These are phyloP conservation scores for Platynereis dumerilii DNA, from an alignment of 2,888 invertebrate genomes.

Conservation along the genomic window DNA sequence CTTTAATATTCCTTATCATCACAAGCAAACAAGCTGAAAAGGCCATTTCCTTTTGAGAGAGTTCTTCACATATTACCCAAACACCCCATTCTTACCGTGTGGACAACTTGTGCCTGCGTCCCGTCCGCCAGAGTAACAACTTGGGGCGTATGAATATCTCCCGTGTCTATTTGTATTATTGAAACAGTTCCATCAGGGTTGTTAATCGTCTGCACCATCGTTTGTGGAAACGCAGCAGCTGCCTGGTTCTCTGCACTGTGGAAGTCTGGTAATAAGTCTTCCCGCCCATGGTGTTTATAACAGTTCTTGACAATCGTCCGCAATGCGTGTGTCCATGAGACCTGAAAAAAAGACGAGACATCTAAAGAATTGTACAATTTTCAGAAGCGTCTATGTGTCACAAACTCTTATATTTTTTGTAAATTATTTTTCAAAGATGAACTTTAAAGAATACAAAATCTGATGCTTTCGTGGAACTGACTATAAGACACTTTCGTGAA, in stretches of 20 bases:
- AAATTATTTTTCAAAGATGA: too few relatives aligned
- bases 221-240: constrained; percentile 19
- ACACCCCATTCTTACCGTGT: constrained; percentile 56
- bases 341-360: constrained; percentile 72
- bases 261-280: constrained; percentile 93
- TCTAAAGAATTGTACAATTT: background rate
- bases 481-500: too few relatives aligned
- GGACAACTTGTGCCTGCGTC: constrained; percentile 90
- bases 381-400: background rate
- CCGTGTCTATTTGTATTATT: constrained; percentile 86
- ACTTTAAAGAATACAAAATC: too few relatives aligned
- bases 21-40: too few relatives aligned
- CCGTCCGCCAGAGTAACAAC: constrained; percentile 95
- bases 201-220: constrained; percentile 89
- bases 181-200: constrained; percentile 97
- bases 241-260: constrained; percentile 61
- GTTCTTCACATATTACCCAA: too few relatives aligned
- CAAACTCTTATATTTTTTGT: background rate
- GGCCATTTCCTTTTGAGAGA: too few relatives aligned
- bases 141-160: constrained; percentile 45
- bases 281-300: constrained; percentile 96
- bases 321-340: constrained; percentile 97
- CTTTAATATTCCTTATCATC: too few relatives aligned
- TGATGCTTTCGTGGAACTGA: too few relatives aligned
- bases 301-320: constrained; percentile 97